phyloP scores from a whole-genome alignment of 2,113 vertebrate genomes.

The Erythrocercus mccallii region DNA sequence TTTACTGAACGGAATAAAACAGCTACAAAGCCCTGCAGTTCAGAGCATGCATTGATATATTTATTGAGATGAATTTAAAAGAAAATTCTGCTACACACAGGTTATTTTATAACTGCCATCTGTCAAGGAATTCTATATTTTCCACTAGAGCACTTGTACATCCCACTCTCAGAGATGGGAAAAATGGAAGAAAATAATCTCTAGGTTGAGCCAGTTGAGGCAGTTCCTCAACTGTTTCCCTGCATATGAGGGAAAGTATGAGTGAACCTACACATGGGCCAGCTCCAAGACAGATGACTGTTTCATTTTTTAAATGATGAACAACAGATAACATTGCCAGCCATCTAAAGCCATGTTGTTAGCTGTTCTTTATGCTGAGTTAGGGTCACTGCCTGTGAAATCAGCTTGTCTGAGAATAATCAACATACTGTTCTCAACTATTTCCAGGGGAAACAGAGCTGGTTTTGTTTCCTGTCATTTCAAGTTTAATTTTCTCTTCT shows the following conservation, averaged over 20 bases:
- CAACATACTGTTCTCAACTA: background rate
- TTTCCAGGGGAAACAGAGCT: background rate
- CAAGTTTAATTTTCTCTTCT: constrained; percentile 26
- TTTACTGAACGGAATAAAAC: background rate
- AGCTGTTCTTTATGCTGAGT: background rate
- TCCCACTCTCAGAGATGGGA: background rate
- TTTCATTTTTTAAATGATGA: background rate
- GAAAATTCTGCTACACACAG: background rate
- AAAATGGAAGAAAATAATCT: background rate
- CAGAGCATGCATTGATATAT: background rate
- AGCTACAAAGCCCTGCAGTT: background rate
- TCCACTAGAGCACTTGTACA: background rate
- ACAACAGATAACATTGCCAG: background rate
- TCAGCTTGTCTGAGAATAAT: background rate
- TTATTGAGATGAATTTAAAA: background rate
- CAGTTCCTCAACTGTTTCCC: background rate
- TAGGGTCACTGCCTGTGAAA: background rate
- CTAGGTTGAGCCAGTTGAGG: background rate
- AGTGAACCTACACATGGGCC: background rate
- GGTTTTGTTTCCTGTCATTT: background rate
- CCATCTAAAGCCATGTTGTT: background rate
- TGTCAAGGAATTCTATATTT: background rate
- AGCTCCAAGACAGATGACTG: background rate
- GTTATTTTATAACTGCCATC: background rate
- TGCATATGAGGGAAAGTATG: background rate